Evolutionary conservation across 2,797 vertebrate genomes (phyloP).

Genomic region (Rachycentron canadum): DNA sequence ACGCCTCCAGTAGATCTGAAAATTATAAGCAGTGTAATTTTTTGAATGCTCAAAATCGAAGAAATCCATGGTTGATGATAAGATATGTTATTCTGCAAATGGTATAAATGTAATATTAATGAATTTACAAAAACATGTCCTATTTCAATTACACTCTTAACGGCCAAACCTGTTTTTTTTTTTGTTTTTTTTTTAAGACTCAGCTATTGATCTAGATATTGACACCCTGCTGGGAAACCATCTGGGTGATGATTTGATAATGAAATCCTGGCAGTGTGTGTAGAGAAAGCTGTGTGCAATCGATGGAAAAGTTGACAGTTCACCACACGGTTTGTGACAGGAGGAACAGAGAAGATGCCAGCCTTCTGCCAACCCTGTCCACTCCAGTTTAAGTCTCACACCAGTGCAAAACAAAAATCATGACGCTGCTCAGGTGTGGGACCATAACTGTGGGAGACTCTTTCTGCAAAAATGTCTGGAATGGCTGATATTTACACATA

Average conservation of each 20-base stretch:
- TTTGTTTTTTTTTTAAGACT: no score
- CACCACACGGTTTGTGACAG: slow-evolving; percentile 32
- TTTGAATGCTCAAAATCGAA: background rate
- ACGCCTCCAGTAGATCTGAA: slow-evolving; percentile 23
- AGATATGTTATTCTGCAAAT: background rate
- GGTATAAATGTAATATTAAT: background rate
- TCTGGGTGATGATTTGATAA: background rate
- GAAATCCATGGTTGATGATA: background rate
- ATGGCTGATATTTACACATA: background rate
- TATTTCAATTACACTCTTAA: slow-evolving; percentile 4
- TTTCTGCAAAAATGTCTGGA: slow-evolving; percentile 46
- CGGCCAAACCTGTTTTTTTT: background rate
- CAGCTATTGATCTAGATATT: background rate
- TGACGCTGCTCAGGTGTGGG: slow-evolving; percentile 91
- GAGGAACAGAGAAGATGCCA: slow-evolving; percentile 42
- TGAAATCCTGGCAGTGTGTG: slow-evolving; percentile 9
- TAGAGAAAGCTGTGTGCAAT: slow-evolving; percentile 20
- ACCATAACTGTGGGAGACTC: slow-evolving; percentile 86
- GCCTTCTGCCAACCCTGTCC: slow-evolving; percentile 66
- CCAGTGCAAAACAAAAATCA: slow-evolving; percentile 90
- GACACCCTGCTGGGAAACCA: background rate
- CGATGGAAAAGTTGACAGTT: slow-evolving; percentile 35
- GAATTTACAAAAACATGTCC: background rate
- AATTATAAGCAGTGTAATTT: background rate
- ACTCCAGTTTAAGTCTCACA: slow-evolving; percentile 91